Evolutionary conservation across 2,797 vertebrate species (phyloP), one percentile per base, ranked within the genome.

Genomic region (Ficedula albicollis): DNA sequence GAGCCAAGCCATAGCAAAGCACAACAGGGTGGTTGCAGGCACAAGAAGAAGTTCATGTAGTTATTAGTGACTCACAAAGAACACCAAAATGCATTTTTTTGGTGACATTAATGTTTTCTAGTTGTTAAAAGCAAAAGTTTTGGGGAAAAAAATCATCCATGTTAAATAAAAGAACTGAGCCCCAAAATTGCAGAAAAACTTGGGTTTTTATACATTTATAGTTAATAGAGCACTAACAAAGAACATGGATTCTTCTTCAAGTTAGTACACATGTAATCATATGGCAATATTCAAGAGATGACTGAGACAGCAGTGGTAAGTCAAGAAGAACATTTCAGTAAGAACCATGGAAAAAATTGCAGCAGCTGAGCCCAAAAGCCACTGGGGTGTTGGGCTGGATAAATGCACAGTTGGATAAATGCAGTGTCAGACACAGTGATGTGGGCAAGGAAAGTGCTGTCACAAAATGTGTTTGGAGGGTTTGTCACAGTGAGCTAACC

Each of bases 121-220:
- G 16, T 17, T 48, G 30, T 36, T 84, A 48, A 81, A 79, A n/a
- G n/a, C n/a, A 68, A 15, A 69, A 70, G 4, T 13, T 92, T 38
- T 34, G 27, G 30, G 7, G 11, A 5, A 2, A 17, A 6, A 3
- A 7, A 0, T 10, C 1, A 2, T 2, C 2, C 2, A 17, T 8
- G 16, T 13, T n/a, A 19, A 62, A 19, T 52, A 70, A 63, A 64
- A 69, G 22, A 75, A 51, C 27, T 32, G 23, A 77, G 32, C 17
- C 48, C 14, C 4, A 52, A 59, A 62, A 25, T 19, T 5, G 15
- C 23, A 70, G 43, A 46, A 84, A 93, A 78, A 20, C 2, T 2
- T 32, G 3, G 0, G 4, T 6, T 75, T 75, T 49, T 4, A 48
- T 67, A 62, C 12, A 52, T 60, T 74, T 56, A 9, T 21, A 43